Percentiles rank a stretch among this genome's conserved stretches.
phyloP scores from a whole-genome alignment of 1,140 invertebrate genomes.

The Bombus waltoni region DNA sequence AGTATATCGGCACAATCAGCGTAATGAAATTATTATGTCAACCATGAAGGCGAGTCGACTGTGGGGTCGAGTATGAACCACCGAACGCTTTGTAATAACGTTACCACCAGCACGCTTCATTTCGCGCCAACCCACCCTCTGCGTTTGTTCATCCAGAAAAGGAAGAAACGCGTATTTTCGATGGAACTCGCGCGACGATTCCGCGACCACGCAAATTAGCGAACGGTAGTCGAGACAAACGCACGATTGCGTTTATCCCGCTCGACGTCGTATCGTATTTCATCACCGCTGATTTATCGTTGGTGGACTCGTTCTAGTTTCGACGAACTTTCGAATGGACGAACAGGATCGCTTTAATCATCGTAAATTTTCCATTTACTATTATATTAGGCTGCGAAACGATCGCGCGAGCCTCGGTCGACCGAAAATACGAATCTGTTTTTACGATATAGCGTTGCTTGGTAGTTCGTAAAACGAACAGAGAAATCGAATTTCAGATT shows the following conservation, averaged over 20 bases:
- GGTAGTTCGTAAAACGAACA: too few species aligned
- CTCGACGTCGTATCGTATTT: too few species aligned
- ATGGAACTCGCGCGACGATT: not conserved
- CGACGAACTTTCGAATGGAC: too few species aligned
- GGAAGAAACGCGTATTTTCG: not conserved
- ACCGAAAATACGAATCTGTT: too few species aligned
- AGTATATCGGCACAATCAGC: constrained; percentile 46
- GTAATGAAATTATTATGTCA: constrained; percentile 54
- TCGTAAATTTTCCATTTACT: too few species aligned
- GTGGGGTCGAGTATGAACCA: not conserved
- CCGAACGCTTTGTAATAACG: constrained; percentile 42
- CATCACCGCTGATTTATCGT: too few species aligned
- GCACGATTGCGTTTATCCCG: too few species aligned
- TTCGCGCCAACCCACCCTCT: not conserved
- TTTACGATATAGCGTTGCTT: too few species aligned
- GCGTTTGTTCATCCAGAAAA: not conserved
- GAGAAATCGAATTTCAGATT: not conserved
- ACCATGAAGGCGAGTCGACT: constrained; percentile 23
- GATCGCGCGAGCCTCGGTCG: too few species aligned
- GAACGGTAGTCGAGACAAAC: not conserved
- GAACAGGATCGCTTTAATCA: too few species aligned
- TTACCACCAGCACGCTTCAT: constrained; percentile 20
- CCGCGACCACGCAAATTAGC: constrained; percentile 4
- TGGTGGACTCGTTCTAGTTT: too few species aligned
- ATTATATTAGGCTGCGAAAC: too few species aligned